phyloP scores from a whole-genome alignment of 92 coral and sea anemone genomes.

The Montipora capitata region DNA sequence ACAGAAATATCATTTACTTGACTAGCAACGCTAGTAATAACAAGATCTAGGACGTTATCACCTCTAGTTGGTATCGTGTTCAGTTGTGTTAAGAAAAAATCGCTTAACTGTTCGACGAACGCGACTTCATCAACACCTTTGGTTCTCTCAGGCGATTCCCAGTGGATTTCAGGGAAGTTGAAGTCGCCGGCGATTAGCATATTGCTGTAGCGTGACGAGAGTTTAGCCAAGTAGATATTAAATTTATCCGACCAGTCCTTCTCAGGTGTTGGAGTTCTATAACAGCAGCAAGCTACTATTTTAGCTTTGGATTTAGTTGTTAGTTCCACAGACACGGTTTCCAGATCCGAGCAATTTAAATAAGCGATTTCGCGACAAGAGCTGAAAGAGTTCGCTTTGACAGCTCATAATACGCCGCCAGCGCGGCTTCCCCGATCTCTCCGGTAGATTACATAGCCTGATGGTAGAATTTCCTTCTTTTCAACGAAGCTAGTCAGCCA shows the following conservation, averaged over 20 bases:
- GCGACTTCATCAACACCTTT: constrained; percentile 54
- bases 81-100: constrained; percentile 56
- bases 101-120: constrained; percentile 54
- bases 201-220: constrained; percentile 12
- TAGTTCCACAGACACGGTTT: constrained; percentile 22
- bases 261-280: constrained; percentile 9
- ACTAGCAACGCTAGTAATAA: constrained; percentile 56
- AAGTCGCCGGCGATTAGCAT: constrained; percentile 42
- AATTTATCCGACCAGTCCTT: background rate
- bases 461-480: too few relatives aligned
- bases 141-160: constrained; percentile 41
- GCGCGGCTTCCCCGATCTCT: too few relatives aligned
- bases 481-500: too few relatives aligned
- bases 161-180: constrained; percentile 44
- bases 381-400: constrained; percentile 21
- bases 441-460: too few relatives aligned
- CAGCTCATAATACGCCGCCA: too few relatives aligned
- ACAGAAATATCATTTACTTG: constrained; percentile 44
- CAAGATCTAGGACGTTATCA: constrained; percentile 56
- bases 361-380: constrained; percentile 54
- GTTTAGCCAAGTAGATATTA: background rate
- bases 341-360: constrained; percentile 26
- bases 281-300: constrained; percentile 42
- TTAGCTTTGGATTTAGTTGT: constrained; percentile 31
- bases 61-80: constrained; percentile 70